Base-by-base conservation (phyloP, 1,140 invertebrate genomes). In the Cydia strobilella region DNA sequence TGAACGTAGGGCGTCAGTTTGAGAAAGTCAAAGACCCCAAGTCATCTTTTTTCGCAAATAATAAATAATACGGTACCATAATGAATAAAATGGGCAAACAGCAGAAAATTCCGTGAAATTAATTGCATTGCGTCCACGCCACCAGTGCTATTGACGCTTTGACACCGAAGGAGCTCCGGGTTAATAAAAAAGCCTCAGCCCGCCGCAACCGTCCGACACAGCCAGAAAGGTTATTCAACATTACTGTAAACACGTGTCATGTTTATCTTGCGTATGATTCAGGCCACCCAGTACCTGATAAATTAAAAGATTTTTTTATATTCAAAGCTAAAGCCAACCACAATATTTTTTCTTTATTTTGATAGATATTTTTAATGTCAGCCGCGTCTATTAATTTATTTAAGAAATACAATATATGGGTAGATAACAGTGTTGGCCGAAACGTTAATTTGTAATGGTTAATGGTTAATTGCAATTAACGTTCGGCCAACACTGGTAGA, bases 51-150 rank as follows among this genome's bases (percentile, higher is more conserved):
- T 12, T 23, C 9, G 20, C 10, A 59, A 23, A 10, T 59, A 59
- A 59, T 59, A 59, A 59, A 59, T 59, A 59, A 51, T 18, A 6
- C 77, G 73, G 72, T 76, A 77, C 74, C 76, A 73, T 79, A 76
- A 78, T 79, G n/a, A 54, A 54, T 18, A 18, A 18, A 54, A 45
- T 45, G 42, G 12, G n/a, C 20, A 59, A 59, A 59, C 15, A 59
- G 54, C 54, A 23, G 54, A 23, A 59, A 23, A 59, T 59, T 20
- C 54, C 13, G 15, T 66, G 63, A n/a, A 66, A 35, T 69, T 69
- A 69, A 69, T 69, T 66, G 39, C 13, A 66, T 18, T 39, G n/a
- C n/a, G 27, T 31, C 27, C 15, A n/a, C 31, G 65, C 7, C 15
- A 35, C 23, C 15, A 42, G 27, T 69, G 65, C n/a, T 35, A 69